Conservation (phyloP, 2,797 vertebrate genomes). For the Dallia pectoralis region DNA sequence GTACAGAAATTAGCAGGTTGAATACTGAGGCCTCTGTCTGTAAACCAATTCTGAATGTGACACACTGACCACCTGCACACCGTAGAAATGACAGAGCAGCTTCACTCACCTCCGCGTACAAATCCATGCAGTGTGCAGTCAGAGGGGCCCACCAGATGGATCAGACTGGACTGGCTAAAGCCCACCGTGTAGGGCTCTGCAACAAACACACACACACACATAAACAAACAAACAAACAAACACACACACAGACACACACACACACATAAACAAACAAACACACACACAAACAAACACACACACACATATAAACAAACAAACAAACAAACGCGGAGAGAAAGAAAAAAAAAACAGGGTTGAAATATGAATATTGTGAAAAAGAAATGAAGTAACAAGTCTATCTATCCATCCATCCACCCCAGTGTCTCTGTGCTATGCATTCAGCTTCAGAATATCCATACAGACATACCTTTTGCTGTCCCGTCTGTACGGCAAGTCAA, state of each 20-base stretch:
- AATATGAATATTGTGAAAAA: not conserved
- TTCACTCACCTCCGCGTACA: slow-evolving; percentile 87
- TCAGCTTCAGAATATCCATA: not conserved
- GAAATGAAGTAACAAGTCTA: not conserved
- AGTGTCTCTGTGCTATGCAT: not conserved
- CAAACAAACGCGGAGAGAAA: too few species aligned
- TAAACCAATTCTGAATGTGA: not conserved
- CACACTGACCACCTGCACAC: not conserved
- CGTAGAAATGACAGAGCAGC: not conserved
- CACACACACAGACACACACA: slow-evolving; percentile 19
- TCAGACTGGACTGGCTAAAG: slow-evolving; percentile 94
- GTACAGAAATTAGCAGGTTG: slow-evolving; percentile 49
- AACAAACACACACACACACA: slow-evolving; percentile 23
- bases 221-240: slow-evolving; percentile 19
- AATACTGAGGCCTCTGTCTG: not conserved
- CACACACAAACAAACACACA: slow-evolving; percentile 1
- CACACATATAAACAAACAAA: too few species aligned
- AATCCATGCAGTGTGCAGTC: slow-evolving; percentile 91
- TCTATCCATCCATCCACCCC: too few species aligned
- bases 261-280: slow-evolving; percentile 11
- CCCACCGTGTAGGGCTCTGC: slow-evolving; percentile 85
- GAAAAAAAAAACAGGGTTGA: not conserved
- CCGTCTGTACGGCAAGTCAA: slow-evolving; percentile 70
- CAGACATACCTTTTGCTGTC: slow-evolving; percentile 74
- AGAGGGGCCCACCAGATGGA: slow-evolving; percentile 90